phyloP scores from a whole-genome alignment of 2,888 invertebrate genomes.

The Ligdia adustata region DNA sequence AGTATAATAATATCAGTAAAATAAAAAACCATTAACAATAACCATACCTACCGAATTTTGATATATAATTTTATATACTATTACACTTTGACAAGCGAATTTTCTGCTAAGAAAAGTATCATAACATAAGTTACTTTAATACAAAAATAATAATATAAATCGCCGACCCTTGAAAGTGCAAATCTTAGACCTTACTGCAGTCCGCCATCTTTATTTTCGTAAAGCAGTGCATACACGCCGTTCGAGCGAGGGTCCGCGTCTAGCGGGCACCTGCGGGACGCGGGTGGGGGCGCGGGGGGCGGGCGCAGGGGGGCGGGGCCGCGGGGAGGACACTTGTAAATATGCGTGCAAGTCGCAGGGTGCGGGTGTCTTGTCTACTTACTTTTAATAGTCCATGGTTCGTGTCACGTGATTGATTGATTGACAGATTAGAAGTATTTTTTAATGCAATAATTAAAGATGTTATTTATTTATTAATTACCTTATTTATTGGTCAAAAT shows the following conservation, averaged over 20 bases:
- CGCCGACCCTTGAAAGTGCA: slow-evolving; percentile 11
- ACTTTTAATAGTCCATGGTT: neutral
- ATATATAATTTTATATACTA: too few relatives aligned
- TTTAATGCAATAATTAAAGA: too few relatives aligned
- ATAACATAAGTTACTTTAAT: too few relatives aligned
- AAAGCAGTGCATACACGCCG: slow-evolving; percentile 68
- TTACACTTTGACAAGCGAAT: too few relatives aligned
- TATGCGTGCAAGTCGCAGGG: slow-evolving; percentile 48
- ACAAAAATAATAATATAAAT: too few relatives aligned
- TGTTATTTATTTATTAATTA: too few relatives aligned
- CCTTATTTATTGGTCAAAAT: too few relatives aligned
- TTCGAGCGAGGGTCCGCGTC: slow-evolving; percentile 45
- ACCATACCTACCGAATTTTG: too few relatives aligned
- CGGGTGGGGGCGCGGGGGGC: slow-evolving; percentile 54
- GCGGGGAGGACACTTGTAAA: slow-evolving; percentile 60
- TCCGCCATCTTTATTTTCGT: slow-evolving; percentile 80
- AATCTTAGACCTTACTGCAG: slow-evolving; percentile 36
- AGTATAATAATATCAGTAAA: too few relatives aligned
- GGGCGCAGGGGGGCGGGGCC: slow-evolving; percentile 63
- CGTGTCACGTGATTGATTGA: slow-evolving; percentile 3
- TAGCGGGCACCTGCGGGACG: slow-evolving; percentile 47
- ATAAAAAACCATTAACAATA: too few relatives aligned
- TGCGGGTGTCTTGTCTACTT: slow-evolving; percentile 24
- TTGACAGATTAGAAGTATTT: too few relatives aligned
- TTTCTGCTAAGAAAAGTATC: too few relatives aligned